These are phyloP conservation scores for silkworm (Bombyx mori) DNA, from an alignment of 1,140 invertebrate species.

Conservation along the genomic window ASM3026992v2 NC_085126.1:5072501-5073000, in stretches of 20 bases:
- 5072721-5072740: conserved; percentile 49
- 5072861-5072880: too few relatives aligned
- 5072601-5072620: conserved; percentile 14
- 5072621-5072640: conserved; percentile 29
- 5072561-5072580: conserved; percentile 13
- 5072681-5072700: conserved; percentile 31
- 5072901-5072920: too few relatives aligned
- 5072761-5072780: neutral
- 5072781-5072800: too few relatives aligned
- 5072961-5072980: too few relatives aligned
- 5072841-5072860: too few relatives aligned
- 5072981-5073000: too few relatives aligned
- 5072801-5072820: too few relatives aligned
- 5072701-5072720: conserved; percentile 40
- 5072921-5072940: too few relatives aligned
- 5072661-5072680: conserved; percentile 19
- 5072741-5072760: conserved; percentile 38
- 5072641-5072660: conserved; percentile 39
- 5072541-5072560: conserved; percentile 14
- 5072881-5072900: too few relatives aligned
- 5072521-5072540: conserved; percentile 3
- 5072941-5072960: too few relatives aligned
- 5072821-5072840: too few relatives aligned
- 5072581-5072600: conserved; percentile 6
- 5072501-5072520: neutral